Evolutionary conservation across 2,888 invertebrate genomes (phyloP).

Genomic region (Ischnura elegans): DNA sequence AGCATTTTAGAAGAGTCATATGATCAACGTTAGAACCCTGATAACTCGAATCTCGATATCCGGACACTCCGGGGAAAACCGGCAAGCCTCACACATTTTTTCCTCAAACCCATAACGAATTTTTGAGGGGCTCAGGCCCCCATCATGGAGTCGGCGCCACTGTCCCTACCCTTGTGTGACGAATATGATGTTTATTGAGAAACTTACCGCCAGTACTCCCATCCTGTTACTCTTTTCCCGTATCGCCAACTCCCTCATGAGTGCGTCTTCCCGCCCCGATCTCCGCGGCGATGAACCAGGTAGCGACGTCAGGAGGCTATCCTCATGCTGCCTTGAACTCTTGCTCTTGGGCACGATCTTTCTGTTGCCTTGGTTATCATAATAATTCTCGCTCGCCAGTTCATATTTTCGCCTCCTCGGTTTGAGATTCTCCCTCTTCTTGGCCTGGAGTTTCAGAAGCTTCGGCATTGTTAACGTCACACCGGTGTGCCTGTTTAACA

Average conservation of each 20-base stretch:
- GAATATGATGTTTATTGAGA: neutral
- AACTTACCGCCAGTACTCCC: constrained; percentile 84
- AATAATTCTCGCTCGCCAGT: constrained; percentile 80
- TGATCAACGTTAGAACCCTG: too few species aligned
- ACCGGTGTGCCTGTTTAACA: constrained; percentile 78
- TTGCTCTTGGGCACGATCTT: neutral
- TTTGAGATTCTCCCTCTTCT: constrained; percentile 82
- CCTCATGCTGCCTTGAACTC: neutral
- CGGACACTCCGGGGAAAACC: too few species aligned
- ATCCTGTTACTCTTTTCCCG: constrained; percentile 88
- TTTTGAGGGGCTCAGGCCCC: too few species aligned
- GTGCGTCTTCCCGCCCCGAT: constrained; percentile 80
- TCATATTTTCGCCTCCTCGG: constrained; percentile 82
- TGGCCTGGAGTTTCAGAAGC: constrained; percentile 81
- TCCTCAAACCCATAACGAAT: too few species aligned
- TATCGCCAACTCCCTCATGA: constrained; percentile 85
- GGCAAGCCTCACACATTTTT: too few species aligned
- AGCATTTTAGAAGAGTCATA: too few species aligned
- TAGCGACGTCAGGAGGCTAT: neutral
- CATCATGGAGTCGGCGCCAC: too few species aligned
- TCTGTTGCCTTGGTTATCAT: neutral
- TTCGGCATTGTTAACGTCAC: constrained; percentile 83
- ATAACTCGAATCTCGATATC: too few species aligned
- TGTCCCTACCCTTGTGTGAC: too few species aligned
- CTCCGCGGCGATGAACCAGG: constrained; percentile 74